Conservation (phyloP, 2,113 vertebrate genomes). For the Upupa epops region DNA sequence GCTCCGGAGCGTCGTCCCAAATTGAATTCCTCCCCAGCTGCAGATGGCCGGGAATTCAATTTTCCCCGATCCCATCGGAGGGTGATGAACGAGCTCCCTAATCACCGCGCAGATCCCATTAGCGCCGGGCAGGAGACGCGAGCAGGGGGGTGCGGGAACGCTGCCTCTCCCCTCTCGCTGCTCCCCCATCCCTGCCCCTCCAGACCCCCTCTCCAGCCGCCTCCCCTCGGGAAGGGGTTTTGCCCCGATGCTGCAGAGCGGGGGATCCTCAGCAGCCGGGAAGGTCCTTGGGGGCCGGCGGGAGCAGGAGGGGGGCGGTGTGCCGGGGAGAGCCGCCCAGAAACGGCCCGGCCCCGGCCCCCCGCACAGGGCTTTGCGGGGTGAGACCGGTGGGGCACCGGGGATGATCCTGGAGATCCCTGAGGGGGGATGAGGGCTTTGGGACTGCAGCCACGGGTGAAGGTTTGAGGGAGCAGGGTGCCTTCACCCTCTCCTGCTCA, state of each 20-base stretch:
- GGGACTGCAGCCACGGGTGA: neutral
- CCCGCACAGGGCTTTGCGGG: neutral
- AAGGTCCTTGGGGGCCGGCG: neutral
- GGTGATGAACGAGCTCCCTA: constrained; percentile 10
- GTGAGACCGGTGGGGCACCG: neutral
- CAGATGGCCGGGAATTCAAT: constrained; percentile 58
- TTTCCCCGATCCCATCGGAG: constrained; percentile 32
- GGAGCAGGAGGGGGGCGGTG: neutral
- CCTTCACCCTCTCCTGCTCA: neutral
- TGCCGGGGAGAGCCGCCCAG: neutral
- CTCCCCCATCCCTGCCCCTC: neutral
- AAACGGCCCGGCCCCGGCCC: neutral
- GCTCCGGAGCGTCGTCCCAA: neutral
- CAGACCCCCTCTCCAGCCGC: accelerated
- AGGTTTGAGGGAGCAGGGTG: neutral
- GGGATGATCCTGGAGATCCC: neutral
- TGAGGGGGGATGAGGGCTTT: neutral
- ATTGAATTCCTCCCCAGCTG: constrained; percentile 29
- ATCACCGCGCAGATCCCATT: constrained; percentile 2
- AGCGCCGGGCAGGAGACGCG: neutral
- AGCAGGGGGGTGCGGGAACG: neutral
- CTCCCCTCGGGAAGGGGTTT: neutral
- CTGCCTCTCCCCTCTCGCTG: neutral
- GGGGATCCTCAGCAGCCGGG: neutral
- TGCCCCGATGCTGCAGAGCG: neutral